Evolutionary conservation across 1,140 invertebrate species (phyloP).

Genomic region (Meteorus sp.): DNA sequence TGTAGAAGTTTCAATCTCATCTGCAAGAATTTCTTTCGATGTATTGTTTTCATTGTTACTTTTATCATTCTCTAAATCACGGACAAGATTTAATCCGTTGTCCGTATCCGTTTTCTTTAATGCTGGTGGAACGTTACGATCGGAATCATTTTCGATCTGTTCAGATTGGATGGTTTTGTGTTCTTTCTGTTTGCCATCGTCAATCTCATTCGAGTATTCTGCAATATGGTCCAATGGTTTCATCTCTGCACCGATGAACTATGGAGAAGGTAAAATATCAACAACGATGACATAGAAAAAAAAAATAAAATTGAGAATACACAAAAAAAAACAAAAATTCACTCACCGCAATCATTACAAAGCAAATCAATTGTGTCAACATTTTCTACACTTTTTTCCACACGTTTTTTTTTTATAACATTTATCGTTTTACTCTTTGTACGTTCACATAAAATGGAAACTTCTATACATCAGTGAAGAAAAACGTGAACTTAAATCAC

Average conservation of each 20-base stretch:
- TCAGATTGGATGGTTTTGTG: neutral
- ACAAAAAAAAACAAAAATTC: neutral
- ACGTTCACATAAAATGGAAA: no score
- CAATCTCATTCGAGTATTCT: slow-evolving; percentile 5
- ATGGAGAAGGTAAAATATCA: neutral
- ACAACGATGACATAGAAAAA: neutral
- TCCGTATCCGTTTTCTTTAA: neutral
- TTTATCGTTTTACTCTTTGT: no score
- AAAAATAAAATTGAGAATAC: neutral
- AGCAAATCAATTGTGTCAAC: neutral
- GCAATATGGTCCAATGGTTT: slow-evolving; percentile 18
- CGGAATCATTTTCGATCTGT: slow-evolving; percentile 13
- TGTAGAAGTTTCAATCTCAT: neutral
- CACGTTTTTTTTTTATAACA: no score
- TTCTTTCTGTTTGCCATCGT: neutral
- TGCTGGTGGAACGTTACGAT: neutral
- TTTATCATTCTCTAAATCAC: no score
- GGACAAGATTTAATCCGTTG: no score
- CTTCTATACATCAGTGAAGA: no score
- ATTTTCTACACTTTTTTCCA: no score
- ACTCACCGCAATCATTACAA: neutral
- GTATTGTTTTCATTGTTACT: no score
- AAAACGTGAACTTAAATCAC: neutral
- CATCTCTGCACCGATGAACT: slow-evolving; percentile 15
- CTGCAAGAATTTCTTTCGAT: slow-evolving; percentile 3